These are phyloP conservation scores for Limnephilus rhombicus DNA, from an alignment of 2,888 invertebrate species.

Conservation along the genomic window DNA sequence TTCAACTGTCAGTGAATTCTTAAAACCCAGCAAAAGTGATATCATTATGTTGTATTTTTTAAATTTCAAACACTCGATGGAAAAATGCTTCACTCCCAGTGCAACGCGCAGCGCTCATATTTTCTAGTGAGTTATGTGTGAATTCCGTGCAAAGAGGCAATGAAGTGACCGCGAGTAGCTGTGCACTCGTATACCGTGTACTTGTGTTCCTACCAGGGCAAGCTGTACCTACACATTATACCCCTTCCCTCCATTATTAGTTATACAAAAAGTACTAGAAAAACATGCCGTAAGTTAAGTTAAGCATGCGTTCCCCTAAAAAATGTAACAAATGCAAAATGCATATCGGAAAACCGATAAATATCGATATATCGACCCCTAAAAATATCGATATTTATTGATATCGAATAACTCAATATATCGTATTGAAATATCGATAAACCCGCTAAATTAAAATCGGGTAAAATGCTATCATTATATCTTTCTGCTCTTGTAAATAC, in stretches of 20 bases:
- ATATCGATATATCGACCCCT: too few species aligned
- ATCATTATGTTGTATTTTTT: not conserved
- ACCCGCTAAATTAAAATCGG: too few species aligned
- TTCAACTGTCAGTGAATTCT: not conserved
- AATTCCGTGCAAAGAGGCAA: conserved; percentile 53
- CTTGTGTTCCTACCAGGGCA: not conserved
- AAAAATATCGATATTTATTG: too few species aligned
- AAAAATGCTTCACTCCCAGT: not conserved
- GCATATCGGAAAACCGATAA: too few species aligned
- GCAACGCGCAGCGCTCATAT: conserved; percentile 31
- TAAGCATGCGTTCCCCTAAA: not conserved
- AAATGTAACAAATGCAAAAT: too few species aligned
- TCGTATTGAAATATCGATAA: too few species aligned
- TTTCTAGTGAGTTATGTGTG: conserved; percentile 46
- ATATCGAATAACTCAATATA: too few species aligned
- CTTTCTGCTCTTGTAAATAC: too few species aligned
- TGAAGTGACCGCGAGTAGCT: conserved; percentile 46
- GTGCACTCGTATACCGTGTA: not conserved
- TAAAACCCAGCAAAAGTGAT: not conserved
- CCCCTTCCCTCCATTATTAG: not conserved
- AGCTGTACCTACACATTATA: not conserved
- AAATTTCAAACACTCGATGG: not conserved
- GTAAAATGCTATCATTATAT: too few species aligned
- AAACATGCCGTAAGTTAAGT: not conserved
- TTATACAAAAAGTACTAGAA: not conserved